Percentiles rank a stretch among this genome's conserved stretches.
Evolutionary conservation across 1,140 invertebrate genomes (phyloP).

Genomic region (Mizuhopecten yessoensis): DNA sequence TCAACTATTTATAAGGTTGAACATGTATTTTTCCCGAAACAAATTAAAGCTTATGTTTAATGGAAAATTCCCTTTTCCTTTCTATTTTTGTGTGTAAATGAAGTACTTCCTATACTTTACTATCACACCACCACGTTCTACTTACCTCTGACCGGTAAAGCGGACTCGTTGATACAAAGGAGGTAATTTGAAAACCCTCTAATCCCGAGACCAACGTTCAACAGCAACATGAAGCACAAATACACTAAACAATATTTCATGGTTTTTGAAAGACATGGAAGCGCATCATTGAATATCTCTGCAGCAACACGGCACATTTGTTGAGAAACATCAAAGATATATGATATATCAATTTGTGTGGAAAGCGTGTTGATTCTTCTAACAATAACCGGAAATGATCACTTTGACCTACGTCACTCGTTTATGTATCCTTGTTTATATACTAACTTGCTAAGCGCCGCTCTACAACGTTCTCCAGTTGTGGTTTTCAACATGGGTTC

Average conservation of each 20-base stretch:
- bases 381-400: background rate
- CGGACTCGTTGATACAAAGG: background rate
- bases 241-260: conserved; percentile 28
- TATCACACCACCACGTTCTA: background rate
- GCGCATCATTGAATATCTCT: background rate
- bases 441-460: background rate
- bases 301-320: conserved; percentile 11
- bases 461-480: background rate
- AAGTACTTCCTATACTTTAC: too few relatives aligned
- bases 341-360: background rate
- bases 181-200: conserved; percentile 19
- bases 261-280: conserved; percentile 18
- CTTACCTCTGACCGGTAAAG: conserved; percentile 7
- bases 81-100: too few relatives aligned
- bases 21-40: too few relatives aligned
- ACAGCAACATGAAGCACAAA: background rate
- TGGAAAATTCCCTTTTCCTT: too few relatives aligned
- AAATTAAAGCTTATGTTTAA: too few relatives aligned
- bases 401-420: background rate
- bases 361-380: background rate
- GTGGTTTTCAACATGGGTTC: background rate
- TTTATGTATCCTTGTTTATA: background rate
- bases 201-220: background rate
- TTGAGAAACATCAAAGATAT: background rate
- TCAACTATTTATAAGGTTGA: too few relatives aligned